Percentiles rank a stretch among this genome's conserved stretches.
Evolutionary conservation across 2,888 invertebrate genomes (phyloP).

Genomic region (Eristalis arbustorum): DNA sequence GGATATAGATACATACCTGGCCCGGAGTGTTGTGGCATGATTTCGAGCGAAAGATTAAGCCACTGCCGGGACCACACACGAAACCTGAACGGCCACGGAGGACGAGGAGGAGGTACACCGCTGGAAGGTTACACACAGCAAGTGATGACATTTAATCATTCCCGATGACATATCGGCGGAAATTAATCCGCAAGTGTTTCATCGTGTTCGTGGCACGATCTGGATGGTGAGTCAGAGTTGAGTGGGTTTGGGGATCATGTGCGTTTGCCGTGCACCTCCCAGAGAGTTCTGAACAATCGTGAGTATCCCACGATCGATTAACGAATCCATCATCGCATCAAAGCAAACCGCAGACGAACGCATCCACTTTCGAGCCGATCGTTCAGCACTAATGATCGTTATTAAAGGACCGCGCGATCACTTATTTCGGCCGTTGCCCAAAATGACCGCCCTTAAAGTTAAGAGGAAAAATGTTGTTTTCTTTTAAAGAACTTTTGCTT

Average conservation of each 20-base stretch:
- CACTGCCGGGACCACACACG: slow-evolving; percentile 44
- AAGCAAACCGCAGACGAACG: background rate
- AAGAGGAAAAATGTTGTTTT: slow-evolving; percentile 24
- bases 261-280: no score
- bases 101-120: slow-evolving; percentile 33
- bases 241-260: no score
- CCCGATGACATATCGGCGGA: slow-evolving; percentile 26
- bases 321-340: background rate
- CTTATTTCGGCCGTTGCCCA: background rate
- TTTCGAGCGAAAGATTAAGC: slow-evolving; percentile 46
- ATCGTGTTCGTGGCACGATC: background rate
- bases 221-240: background rate
- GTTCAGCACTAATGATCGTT: background rate
- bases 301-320: background rate
- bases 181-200: slow-evolving; percentile 26
- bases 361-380: background rate
- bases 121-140: no score
- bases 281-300: background rate
- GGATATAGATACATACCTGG: slow-evolving; percentile 23
- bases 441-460: slow-evolving; percentile 6
- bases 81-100: background rate
- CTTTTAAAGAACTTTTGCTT: slow-evolving; percentile 70
- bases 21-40: slow-evolving; percentile 50
- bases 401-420: background rate
- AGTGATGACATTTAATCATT: slow-evolving; percentile 61